A percentile compares a stretch with the other conserved stretches of the same genome.
These are phyloP conservation scores for Lytechinus pictus DNA, from an alignment of 35 echinoderm and acorn worm genomes.

Conservation along the genomic window DNA sequence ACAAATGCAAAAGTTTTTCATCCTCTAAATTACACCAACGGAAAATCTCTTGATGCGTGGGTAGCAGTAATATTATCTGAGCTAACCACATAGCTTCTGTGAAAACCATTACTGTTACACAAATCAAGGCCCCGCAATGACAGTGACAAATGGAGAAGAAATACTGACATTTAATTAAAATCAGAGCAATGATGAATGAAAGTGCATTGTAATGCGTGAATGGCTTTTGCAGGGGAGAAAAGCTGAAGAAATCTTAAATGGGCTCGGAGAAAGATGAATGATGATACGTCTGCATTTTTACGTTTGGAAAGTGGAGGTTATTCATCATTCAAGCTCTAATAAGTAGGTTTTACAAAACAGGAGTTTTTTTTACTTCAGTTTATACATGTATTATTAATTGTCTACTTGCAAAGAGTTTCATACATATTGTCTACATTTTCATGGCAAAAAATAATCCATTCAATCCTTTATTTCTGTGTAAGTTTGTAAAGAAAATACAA, in stretches of 20 bases:
- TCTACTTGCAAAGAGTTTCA: too few species aligned
- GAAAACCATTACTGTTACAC: background rate
- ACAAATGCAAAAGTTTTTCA: background rate
- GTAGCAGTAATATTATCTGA: background rate
- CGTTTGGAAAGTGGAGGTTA: background rate
- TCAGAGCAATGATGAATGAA: background rate
- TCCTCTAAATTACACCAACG: background rate
- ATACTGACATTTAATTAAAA: background rate
- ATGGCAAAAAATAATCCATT: too few species aligned
- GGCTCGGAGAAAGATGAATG: background rate
- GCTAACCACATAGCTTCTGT: background rate
- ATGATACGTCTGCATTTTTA: background rate
- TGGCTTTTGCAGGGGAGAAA: background rate
- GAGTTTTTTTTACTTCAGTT: too few species aligned
- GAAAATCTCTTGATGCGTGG: background rate
- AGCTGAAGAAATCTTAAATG: background rate
- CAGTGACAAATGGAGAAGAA: background rate
- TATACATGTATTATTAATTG: too few species aligned
- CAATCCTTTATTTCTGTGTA: too few species aligned
- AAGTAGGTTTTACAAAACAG: too few species aligned
- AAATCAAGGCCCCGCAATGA: background rate
- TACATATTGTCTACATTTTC: too few species aligned
- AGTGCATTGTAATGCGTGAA: background rate
- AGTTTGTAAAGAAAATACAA: too few species aligned
- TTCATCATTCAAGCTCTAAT: constrained; percentile 13